phyloP scores from a whole-genome alignment of 2,797 vertebrate species.

The Acipenser oxyrinchus region DNA sequence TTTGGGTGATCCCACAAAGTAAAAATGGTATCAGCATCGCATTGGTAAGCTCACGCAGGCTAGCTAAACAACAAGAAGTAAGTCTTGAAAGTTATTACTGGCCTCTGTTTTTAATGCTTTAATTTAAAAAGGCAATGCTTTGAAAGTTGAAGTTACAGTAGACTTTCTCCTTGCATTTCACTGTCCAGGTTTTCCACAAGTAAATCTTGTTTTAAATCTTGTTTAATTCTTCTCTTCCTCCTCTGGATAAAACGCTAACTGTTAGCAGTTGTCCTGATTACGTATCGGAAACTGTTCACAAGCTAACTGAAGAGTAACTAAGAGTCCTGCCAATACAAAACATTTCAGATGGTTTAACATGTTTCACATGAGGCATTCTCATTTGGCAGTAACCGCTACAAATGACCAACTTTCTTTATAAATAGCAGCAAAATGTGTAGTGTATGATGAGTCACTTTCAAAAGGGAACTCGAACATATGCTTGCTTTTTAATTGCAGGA shows the following conservation, averaged over 20 bases:
- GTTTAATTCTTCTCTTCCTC: constrained; percentile 3
- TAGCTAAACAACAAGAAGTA: no score
- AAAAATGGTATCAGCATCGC: no score
- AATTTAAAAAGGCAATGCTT: no score
- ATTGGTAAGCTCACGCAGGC: no score
- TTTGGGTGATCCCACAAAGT: not conserved
- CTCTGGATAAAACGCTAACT: not conserved
- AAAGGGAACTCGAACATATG: constrained; percentile 11
- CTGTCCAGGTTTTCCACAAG: constrained; percentile 4
- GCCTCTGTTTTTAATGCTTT: no score
- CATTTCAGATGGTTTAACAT: constrained; percentile 11
- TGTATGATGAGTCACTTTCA: constrained; percentile 34
- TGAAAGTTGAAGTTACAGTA: no score
- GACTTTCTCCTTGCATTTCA: not conserved
- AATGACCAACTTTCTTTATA: constrained; percentile 45
- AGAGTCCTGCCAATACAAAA: not conserved
- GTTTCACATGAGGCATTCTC: constrained; percentile 16
- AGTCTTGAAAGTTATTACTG: no score
- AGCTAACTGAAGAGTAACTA: not conserved
- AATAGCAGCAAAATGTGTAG: constrained; percentile 33
- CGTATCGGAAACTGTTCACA: not conserved
- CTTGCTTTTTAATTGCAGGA: constrained; percentile 15
- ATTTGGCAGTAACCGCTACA: constrained; percentile 17
- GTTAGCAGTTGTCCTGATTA: constrained; percentile 3
- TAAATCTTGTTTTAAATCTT: not conserved